Base-by-base conservation (phyloP, 2,888 invertebrate genomes). In the Abscondita cerata region DNA sequence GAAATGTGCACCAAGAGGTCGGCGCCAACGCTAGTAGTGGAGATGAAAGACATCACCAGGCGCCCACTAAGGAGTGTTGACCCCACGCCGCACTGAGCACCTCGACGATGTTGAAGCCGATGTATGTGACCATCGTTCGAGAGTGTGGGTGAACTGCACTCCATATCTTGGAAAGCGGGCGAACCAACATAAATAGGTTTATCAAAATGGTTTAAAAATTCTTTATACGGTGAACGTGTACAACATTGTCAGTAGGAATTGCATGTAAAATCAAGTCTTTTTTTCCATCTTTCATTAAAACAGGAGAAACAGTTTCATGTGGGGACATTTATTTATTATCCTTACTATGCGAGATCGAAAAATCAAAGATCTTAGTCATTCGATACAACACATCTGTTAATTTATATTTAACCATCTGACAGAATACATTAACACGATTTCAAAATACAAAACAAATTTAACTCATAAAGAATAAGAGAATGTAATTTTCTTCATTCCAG, bases 11-110 rank as follows among this genome's bases (percentile, higher is more conserved):
- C 65, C 67, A 67, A 67, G 65, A 61, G 63, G 65, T 61, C 65
- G 67, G 67, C 67, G 67, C 67, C 67, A 67, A 67, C 63, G 63
- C 64, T 51, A 57, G 55, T 57, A 59, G 59, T 65, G 63, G 65
- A 57, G 63, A 67, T 67, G 65, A 67, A 67, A 67, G 67, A 65
- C 67, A 67, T 67, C 67, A 53, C 60, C 67, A 63, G 64, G 65
- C 67, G 67, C 67, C 67, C 67, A 67, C 67, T 60, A 40, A 58
- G 57, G 66, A 66, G 64, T 66, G 64, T 64, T 66, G 66, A 66
- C 66, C 66, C 64, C 64, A 66, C 64, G 63, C 61, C 64, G 64
- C 66, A 64, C 59, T 66, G 64, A 64, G 66, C 66, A 66, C 66
- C 66, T 64, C 58, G 60, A 50, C 50, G 44, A 36, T 44, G 58